These are phyloP conservation scores for Sciurus niger DNA, from an alignment of 2,113 vertebrate genomes.

Conservation along the genomic window DNA sequence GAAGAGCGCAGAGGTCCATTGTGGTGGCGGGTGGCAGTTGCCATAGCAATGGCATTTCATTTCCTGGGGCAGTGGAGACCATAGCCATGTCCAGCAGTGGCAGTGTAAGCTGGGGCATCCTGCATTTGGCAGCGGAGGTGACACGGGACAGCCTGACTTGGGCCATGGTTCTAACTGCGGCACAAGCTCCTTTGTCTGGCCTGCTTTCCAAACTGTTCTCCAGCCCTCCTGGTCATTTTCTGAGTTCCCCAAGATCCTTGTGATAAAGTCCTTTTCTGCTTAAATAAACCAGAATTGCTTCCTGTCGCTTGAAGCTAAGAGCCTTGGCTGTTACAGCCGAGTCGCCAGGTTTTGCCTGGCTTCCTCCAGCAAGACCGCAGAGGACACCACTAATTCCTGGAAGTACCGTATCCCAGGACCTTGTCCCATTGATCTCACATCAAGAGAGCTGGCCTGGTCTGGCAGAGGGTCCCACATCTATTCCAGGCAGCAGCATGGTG, in stretches of 20 bases:
- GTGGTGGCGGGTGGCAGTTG: not conserved
- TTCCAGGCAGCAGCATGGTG: not conserved
- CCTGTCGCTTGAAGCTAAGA: slow-evolving; percentile 65
- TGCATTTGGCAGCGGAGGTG: not conserved
- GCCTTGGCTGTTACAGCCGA: slow-evolving; percentile 31
- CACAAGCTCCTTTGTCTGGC: not conserved
- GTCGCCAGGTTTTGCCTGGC: slow-evolving; percentile 68
- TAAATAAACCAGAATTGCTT: slow-evolving; percentile 80
- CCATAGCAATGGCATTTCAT: slow-evolving; percentile 22
- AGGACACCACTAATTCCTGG: slow-evolving; percentile 50
- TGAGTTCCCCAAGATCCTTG: slow-evolving; percentile 68
- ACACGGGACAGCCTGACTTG: slow-evolving; percentile 20
- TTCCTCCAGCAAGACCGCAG: slow-evolving; percentile 62
- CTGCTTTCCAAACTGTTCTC: slow-evolving; percentile 59
- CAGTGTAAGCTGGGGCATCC: not conserved
- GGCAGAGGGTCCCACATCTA: not conserved
- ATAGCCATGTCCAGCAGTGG: not conserved
- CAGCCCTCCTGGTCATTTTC: slow-evolving; percentile 65
- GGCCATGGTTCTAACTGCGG: not conserved
- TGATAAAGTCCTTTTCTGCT: slow-evolving; percentile 70
- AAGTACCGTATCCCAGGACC: not conserved
- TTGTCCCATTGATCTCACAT: not conserved
- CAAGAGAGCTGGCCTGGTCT: not conserved
- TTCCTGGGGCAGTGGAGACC: not conserved
- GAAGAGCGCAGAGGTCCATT: not conserved